Base-by-base conservation (phyloP, 2,888 invertebrate genomes). In the Ophonus ardosiacus region DNA sequence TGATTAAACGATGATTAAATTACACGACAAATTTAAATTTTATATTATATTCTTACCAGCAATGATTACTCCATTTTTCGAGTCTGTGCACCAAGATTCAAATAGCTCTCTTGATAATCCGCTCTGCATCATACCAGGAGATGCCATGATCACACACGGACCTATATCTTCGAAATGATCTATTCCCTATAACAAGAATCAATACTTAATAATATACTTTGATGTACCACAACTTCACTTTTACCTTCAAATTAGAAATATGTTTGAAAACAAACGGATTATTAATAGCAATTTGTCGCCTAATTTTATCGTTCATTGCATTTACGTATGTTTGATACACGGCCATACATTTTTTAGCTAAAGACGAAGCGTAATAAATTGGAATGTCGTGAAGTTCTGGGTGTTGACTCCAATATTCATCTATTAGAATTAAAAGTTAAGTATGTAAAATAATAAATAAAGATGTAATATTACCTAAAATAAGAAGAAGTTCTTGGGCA, bases 51-150 rank as follows among this genome's bases (percentile, higher is more conserved):
- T 0, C 31, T 87, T 87, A 91, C 99, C 99, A 85, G 99, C 99
- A 88, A 99, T 99, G 86, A 99, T 99, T 86, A 98, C 98, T 0
- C 99, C 99, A 91, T 99, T 99, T 90, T 99, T 98, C 8, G 98
- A 93, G 92, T 99, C 99, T 0, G 98, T 97, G 91, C 99, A 99
- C 99, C 99, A 99, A 8, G 96, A 97, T 92, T 99, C 99, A 92
- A 99, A 99, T 68, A 99, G 93, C 90, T 99, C 99, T 43, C 99
- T 93, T 0, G 98, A 99, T 21, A 99, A 92, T 0, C 99, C 99
- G 88, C 97, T 98, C 93, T 99, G 99, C 97, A 99, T 97, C 99
- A 99, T 99, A 90, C 99, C 99, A 0, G 99, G 99, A 0, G 98
- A 98, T 0, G 99, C 99, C 97, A 99, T 97, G 31, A 99, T 97